Percentiles rank a stretch among this genome's conserved stretches.
Conservation (phyloP, 37 sponge, comb jelly and placozoan species). For the Geodia barretti region DNA sequence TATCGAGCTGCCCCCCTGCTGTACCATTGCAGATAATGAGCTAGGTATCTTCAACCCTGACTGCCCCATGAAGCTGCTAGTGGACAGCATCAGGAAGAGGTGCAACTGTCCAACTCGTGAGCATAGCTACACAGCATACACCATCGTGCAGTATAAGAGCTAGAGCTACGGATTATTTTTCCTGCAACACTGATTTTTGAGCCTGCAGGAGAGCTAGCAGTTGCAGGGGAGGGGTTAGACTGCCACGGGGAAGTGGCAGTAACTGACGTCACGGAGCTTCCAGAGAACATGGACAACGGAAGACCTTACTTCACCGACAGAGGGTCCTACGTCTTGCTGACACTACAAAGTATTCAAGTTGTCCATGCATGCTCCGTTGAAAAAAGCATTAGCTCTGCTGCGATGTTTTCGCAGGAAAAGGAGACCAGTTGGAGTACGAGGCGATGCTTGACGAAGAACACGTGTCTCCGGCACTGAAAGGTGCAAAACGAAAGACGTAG, state of each 20-base stretch:
- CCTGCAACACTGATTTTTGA: no score
- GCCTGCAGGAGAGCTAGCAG: conserved; percentile 9
- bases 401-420: conserved; percentile 31
- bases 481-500: neutral
- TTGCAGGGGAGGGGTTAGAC: conserved; percentile 22
- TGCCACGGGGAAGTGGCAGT: conserved; percentile 30
- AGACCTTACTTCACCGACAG: conserved; percentile 32
- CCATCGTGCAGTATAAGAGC: neutral
- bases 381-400: no score
- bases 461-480: neutral
- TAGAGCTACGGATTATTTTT: no score
- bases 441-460: conserved; percentile 20
- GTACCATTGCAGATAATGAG: conserved; percentile 36
- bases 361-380: neutral
- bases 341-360: conserved; percentile 61
- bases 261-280: neutral
- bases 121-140: neutral
- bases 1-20: neutral
- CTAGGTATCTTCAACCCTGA: conserved; percentile 72
- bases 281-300: conserved; percentile 54
- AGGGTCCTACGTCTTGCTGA: conserved; percentile 55
- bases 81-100: conserved; percentile 59
- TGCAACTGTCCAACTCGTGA: conserved; percentile 25
- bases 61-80: conserved; percentile 48
- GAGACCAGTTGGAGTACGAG: conserved; percentile 9